Evolutionary conservation across 2,888 invertebrate species (phyloP).

Genomic region (Eurytoma adleriae): DNA sequence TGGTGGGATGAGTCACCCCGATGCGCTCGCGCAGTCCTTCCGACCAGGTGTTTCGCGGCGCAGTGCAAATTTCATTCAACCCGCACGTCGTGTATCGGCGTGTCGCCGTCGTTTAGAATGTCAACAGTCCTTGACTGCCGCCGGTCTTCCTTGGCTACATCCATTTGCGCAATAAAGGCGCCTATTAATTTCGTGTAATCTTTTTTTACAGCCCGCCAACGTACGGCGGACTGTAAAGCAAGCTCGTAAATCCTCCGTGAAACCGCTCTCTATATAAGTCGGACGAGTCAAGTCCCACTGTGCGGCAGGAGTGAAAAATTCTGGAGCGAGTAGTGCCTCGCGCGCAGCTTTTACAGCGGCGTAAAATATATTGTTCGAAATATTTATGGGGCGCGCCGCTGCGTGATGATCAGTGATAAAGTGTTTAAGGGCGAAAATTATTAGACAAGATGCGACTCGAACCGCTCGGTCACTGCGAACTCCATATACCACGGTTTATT

Average conservation of each 20-base stretch:
- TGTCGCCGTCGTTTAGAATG: constrained; percentile 35
- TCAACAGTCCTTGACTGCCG: constrained; percentile 36
- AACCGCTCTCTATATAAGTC: too few relatives aligned
- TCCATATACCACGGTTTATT: too few relatives aligned
- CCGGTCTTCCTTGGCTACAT: constrained; percentile 7
- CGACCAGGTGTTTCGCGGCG: constrained; percentile 43
- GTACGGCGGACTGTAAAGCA: too few relatives aligned
- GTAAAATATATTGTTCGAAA: too few relatives aligned
- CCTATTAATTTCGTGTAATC: background rate
- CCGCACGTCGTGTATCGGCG: background rate
- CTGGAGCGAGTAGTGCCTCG: too few relatives aligned
- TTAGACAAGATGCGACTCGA: too few relatives aligned
- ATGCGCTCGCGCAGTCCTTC: constrained; percentile 30
- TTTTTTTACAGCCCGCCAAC: background rate
- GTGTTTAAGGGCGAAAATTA: too few relatives aligned
- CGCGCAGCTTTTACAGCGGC: too few relatives aligned
- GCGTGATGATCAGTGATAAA: background rate
- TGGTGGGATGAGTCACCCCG: background rate
- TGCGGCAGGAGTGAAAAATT: too few relatives aligned
- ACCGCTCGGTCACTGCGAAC: too few relatives aligned
- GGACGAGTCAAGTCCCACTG: too few relatives aligned
- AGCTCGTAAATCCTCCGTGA: too few relatives aligned
- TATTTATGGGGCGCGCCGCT: background rate
- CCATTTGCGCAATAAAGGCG: constrained; percentile 13
- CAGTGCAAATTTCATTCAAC: constrained; percentile 36